Base-by-base conservation (phyloP, 30 jellyfish, hydroid and myxozoan species). In the Phacellophora camtschatica region DNA sequence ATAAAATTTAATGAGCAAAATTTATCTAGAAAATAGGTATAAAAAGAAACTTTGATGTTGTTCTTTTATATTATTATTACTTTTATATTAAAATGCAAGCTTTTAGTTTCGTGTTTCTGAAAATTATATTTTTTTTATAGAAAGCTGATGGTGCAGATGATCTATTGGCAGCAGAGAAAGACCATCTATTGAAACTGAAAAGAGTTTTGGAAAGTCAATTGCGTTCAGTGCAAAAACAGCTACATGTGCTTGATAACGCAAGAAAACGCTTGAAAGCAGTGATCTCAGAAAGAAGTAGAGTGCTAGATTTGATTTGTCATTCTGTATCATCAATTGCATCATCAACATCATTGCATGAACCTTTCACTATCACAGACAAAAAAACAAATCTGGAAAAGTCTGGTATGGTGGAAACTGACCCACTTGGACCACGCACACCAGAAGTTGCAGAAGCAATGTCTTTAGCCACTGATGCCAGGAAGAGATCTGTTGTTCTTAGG, bases 371-470 rank as follows among this genome's bases (percentile, higher is more conserved):
- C 6, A 4, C 39, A 33, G 68, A 32, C 36, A 73, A 58, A 22
- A 37, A 18, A 16, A 16, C 82, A 10, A 29, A 10, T 33, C n/a
- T n/a, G n/a, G 83, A 11, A 23, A 22, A 50, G 30, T 23, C 27
- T 19, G 18, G 49, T 0, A 8, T 53, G 16, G 46, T 27, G 71
- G 83, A 36, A 43, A 56, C 95, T n/a, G 95, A 83, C 54, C 97
- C 97, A 3, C 77, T 90, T 28, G 97, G 98, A 12, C 96, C 98
- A 3, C 73, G 64, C 82, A 92, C 95, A 15, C 95, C 98, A 51
- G 98, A 92, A 66, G 96, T 96, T 8, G 51, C 87, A 13, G 90
- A 85, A 61, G 92, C 90, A 3, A 86, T 92, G 71, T 81, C 96
- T 2, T 82, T 92, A 57, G 93, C 97, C 19, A 39, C 85, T 34